These are phyloP conservation scores for Trichoplusia ni DNA, from an alignment of 1,140 invertebrate genomes.

Conservation along the genomic window DNA sequence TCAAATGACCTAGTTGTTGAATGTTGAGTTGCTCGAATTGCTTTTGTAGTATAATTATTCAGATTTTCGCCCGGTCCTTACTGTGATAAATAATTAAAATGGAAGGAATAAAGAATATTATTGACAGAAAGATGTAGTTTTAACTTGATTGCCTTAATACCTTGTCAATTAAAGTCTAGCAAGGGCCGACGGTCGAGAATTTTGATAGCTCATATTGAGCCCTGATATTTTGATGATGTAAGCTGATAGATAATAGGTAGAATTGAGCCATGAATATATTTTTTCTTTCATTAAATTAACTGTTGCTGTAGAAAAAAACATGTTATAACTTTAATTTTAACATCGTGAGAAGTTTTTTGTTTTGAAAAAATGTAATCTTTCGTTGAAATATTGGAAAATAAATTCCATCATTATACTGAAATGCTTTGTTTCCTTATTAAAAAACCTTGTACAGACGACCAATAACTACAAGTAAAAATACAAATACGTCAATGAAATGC, in stretches of 20 bases:
- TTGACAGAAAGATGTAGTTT: conserved; percentile 54
- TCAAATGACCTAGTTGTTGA: conserved; percentile 62
- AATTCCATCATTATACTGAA: conserved; percentile 71
- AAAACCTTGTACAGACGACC: background rate
- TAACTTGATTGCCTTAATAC: conserved; percentile 52
- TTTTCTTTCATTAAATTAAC: conserved; percentile 62
- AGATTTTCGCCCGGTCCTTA: conserved; percentile 77
- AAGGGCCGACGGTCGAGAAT: conserved; percentile 71
- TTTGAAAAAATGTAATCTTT: conserved; percentile 67
- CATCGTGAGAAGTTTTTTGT: conserved; percentile 61
- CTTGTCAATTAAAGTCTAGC: conserved; percentile 67
- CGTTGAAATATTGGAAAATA: conserved; percentile 75
- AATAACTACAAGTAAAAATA: background rate
- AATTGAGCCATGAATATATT: conserved; percentile 73
- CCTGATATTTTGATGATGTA: conserved; percentile 75
- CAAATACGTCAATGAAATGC: too few relatives aligned
- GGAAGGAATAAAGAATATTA: conserved; percentile 54
- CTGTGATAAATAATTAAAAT: conserved; percentile 71
- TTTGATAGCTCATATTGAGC: conserved; percentile 80
- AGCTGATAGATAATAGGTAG: conserved; percentile 72
- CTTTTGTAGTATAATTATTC: conserved; percentile 74
- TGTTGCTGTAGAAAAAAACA: conserved; percentile 60
- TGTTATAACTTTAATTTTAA: conserved; percentile 63
- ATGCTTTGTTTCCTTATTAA: conserved; percentile 57
- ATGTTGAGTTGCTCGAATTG: conserved; percentile 73